These are phyloP conservation scores for Thryonomys swinderianus DNA, from an alignment of 2,113 vertebrate genomes.

Conservation along the genomic window DNA sequence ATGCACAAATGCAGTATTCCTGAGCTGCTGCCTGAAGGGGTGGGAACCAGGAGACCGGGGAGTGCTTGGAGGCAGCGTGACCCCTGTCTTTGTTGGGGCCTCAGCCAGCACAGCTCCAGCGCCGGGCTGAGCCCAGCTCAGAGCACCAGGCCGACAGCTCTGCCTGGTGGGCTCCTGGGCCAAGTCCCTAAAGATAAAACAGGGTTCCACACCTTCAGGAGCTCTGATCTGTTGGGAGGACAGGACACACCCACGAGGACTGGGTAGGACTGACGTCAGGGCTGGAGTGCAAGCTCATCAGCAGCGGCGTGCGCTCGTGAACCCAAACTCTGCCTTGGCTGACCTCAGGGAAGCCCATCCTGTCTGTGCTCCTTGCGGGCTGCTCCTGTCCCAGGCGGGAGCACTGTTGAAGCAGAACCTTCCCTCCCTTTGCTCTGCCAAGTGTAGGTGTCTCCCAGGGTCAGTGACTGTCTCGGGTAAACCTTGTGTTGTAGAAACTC, in stretches of 20 bases:
- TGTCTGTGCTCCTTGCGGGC: neutral
- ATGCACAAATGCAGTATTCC: neutral
- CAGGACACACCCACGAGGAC: neutral
- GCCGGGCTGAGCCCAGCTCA: neutral
- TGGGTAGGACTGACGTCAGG: neutral
- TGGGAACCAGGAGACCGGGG: accelerated
- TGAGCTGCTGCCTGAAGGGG: no score
- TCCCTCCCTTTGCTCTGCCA: neutral
- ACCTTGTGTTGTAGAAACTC: neutral
- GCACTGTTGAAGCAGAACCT: neutral
- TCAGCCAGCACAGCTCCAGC: neutral
- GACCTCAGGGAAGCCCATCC: neutral
- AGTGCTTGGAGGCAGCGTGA: accelerated
- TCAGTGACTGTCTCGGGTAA: neutral
- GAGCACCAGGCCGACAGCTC: neutral
- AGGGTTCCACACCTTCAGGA: neutral
- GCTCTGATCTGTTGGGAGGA: no score
- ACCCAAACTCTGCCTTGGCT: neutral
- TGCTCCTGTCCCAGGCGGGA: neutral
- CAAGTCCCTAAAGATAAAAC: neutral
- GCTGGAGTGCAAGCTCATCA: neutral
- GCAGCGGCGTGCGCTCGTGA: neutral
- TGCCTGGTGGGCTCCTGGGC: neutral
- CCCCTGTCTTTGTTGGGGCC: neutral
- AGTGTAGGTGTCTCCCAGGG: neutral